These are phyloP conservation scores for Poecile atricapillus DNA, from an alignment of 2,113 vertebrate genomes.

Conservation along the genomic window DNA sequence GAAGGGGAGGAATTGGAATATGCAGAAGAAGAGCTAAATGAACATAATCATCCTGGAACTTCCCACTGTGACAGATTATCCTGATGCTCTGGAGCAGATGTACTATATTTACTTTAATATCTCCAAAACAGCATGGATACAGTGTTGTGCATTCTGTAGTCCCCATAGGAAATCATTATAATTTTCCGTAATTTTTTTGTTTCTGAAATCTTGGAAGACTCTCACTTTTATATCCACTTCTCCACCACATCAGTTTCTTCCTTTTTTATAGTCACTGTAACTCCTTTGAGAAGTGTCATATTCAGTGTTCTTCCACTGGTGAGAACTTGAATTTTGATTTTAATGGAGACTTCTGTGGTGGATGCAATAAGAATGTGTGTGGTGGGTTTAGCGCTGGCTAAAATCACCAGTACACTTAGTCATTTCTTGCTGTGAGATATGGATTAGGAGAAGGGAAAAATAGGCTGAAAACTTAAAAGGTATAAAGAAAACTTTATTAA, in stretches of 20 bases:
- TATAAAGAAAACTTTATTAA: too few relatives aligned
- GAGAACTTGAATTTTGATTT: neutral
- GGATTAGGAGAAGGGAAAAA: too few relatives aligned
- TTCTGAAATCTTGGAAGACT: neutral
- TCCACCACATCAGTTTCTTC: neutral
- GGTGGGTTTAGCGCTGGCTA: too few relatives aligned
- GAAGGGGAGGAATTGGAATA: constrained; percentile 28
- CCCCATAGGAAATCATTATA: constrained; percentile 32
- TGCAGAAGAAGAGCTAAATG: constrained; percentile 39
- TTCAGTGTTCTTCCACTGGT: neutral
- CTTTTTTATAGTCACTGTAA: neutral
- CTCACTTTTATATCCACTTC: neutral
- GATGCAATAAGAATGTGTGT: neutral
- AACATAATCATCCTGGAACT: constrained; percentile 43
- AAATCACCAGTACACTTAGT: too few relatives aligned
- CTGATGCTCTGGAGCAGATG: constrained; percentile 54
- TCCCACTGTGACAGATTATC: constrained; percentile 63
- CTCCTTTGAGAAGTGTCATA: neutral
- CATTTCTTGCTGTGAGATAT: too few relatives aligned
- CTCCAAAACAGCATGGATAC: constrained; percentile 60
- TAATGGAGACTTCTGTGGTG: neutral
- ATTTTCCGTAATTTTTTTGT: constrained; percentile 29
- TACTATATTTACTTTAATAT: constrained; percentile 72
- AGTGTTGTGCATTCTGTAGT: neutral
- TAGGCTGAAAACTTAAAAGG: too few relatives aligned